Percentiles rank a stretch among this genome's conserved stretches.
Evolutionary conservation across 2,888 invertebrate genomes (phyloP).

Genomic region (Rhopalosiphum nymphaeae): DNA sequence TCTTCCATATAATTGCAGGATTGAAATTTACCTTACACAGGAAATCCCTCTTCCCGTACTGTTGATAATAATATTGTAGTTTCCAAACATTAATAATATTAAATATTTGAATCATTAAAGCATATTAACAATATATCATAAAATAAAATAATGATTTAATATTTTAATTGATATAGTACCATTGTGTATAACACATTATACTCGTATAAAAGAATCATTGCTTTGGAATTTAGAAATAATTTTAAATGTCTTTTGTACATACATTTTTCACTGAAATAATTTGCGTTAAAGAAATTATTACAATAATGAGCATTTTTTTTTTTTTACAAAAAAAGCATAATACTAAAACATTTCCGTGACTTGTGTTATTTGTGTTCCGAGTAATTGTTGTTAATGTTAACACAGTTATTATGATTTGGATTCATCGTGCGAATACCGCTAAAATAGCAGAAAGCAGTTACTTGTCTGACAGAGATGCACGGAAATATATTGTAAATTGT

Average conservation of each 20-base stretch:
- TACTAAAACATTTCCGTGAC: not conserved
- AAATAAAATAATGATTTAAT: not conserved
- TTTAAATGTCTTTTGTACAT: not conserved
- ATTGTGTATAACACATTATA: not conserved
- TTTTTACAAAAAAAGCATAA: not conserved
- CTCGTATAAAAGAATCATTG: not conserved
- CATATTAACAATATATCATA: not conserved
- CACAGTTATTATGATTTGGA: not conserved
- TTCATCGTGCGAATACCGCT: not conserved
- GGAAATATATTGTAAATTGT: not conserved
- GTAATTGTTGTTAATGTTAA: not conserved
- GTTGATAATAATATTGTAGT: not conserved
- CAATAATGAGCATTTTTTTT: not conserved
- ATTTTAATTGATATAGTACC: not conserved
- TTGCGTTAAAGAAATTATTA: not conserved
- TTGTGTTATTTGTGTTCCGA: not conserved
- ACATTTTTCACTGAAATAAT: not conserved
- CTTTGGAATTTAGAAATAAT: not conserved
- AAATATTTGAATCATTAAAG: not conserved
- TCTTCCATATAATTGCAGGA: not conserved
- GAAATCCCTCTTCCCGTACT: not conserved
- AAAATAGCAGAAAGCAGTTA: not conserved
- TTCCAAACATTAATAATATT: not conserved
- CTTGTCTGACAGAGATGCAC: not conserved
- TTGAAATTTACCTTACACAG: not conserved